Conservation (phyloP, 1,140 invertebrate genomes). For the Zaprionus capensis region DNA sequence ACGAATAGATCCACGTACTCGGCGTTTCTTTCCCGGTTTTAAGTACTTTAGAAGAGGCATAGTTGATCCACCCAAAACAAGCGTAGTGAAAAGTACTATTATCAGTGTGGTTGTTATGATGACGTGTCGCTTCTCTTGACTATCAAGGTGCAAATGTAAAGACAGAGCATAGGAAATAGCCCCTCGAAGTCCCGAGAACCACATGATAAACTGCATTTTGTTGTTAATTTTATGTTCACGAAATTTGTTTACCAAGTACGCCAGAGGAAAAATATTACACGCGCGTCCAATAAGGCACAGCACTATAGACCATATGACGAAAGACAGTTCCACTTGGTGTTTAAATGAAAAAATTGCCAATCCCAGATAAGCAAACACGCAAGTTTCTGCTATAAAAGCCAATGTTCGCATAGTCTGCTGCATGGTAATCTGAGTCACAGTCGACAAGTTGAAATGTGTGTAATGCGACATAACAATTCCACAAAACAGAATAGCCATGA, state of each 20-base stretch:
- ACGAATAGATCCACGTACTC: conserved; percentile 43
- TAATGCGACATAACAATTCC: conserved; percentile 99
- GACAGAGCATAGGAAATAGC: conserved; percentile 99
- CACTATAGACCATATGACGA: conserved; percentile 97
- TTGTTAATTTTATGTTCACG: conserved; percentile 98
- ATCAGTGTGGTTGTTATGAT: conserved; percentile 99
- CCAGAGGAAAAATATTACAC: conserved; percentile 98
- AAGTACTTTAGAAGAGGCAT: conserved; percentile 97
- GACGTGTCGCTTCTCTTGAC: conserved; percentile 95
- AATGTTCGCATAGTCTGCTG: conserved; percentile 99
- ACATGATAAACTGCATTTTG: conserved; percentile 99
- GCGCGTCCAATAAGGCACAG: conserved; percentile 96
- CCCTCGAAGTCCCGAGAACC: conserved; percentile 98
- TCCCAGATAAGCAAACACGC: conserved; percentile 99
- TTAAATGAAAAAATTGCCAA: conserved; percentile 98
- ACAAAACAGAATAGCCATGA: conserved; percentile 99
- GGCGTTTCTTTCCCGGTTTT: conserved; percentile 86
- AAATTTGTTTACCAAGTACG: conserved; percentile 97
- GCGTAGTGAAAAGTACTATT: conserved; percentile 97
- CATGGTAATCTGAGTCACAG: conserved; percentile 99
- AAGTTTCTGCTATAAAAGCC: conserved; percentile 99
- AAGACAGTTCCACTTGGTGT: conserved; percentile 91
- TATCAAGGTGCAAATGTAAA: conserved; percentile 96
- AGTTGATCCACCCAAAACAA: conserved; percentile 97
- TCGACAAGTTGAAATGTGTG: conserved; percentile 99